A percentile compares a stretch with the other conserved stretches of the same genome.
Conservation (phyloP, 2,888 invertebrate genomes). For the Xestobium rufovillosum region DNA sequence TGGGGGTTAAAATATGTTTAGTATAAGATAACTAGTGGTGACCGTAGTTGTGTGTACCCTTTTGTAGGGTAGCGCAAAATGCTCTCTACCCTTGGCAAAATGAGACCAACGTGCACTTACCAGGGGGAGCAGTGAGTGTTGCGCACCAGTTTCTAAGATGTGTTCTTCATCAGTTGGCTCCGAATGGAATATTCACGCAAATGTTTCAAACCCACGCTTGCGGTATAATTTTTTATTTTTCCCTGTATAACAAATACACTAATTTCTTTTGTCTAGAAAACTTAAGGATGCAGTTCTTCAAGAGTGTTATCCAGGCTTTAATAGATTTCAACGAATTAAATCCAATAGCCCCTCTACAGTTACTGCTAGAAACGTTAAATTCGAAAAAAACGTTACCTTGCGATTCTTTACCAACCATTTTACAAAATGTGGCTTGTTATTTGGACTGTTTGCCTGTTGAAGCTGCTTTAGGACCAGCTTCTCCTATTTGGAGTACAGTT, state of each 20-base stretch:
- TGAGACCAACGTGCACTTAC: conserved; percentile 79
- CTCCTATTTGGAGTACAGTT: conserved; percentile 71
- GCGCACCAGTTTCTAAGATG: conserved; percentile 96
- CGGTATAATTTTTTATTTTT: conserved; percentile 46
- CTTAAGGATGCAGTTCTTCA: conserved; percentile 78
- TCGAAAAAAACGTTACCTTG: conserved; percentile 66
- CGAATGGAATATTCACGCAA: conserved; percentile 94
- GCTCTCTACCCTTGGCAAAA: conserved; percentile 85
- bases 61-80: conserved; percentile 61
- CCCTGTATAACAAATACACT: not conserved
- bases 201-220: conserved; percentile 86
- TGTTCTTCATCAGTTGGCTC: conserved; percentile 91
- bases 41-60: too few relatives aligned
- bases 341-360: conserved; percentile 87
- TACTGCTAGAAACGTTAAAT: conserved; percentile 77
- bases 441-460: conserved; percentile 86
- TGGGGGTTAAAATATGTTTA: too few relatives aligned
- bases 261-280: conserved; percentile 47
- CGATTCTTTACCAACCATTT: conserved; percentile 66
- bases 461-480: conserved; percentile 58
- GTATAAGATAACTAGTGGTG: too few relatives aligned
- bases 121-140: conserved; percentile 91
- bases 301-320: conserved; percentile 86
- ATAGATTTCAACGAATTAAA: conserved; percentile 94
- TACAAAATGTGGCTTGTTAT: conserved; percentile 90